Evolutionary conservation across 92 coral and sea anemone genomes (phyloP).

Genomic region (Zoanthus solanderi): DNA sequence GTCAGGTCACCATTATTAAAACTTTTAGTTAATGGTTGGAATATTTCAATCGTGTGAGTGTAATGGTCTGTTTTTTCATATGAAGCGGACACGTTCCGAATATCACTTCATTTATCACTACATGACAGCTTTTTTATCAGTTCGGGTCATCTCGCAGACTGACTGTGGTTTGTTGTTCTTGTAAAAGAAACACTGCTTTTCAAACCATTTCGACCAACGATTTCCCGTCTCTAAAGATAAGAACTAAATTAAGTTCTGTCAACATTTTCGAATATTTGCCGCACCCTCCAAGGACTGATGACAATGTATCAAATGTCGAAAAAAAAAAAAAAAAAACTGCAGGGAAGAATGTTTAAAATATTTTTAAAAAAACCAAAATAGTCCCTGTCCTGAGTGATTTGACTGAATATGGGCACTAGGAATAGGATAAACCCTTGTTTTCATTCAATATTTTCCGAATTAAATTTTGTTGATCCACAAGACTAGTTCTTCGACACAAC

Average conservation of each 20-base stretch:
- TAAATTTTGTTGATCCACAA: too few species aligned
- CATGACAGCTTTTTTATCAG: not conserved
- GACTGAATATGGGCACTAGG: too few species aligned
- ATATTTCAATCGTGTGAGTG: too few species aligned
- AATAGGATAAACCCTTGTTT: too few species aligned
- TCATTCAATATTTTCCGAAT: too few species aligned
- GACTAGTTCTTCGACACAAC: too few species aligned
- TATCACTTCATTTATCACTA: too few species aligned
- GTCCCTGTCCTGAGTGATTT: too few species aligned
- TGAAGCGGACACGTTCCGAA: too few species aligned
- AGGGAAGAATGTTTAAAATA: not conserved
- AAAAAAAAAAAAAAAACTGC: not conserved
- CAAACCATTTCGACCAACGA: slow-evolving; percentile 27
- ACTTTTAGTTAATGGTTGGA: too few species aligned
- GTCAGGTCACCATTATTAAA: too few species aligned
- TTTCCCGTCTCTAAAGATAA: slow-evolving; percentile 43
- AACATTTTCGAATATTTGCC: slow-evolving; percentile 33
- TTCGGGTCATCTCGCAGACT: slow-evolving; percentile 5
- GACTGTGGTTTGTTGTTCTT: slow-evolving; percentile 44
- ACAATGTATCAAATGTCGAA: not conserved
- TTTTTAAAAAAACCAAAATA: not conserved
- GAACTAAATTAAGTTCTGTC: slow-evolving; percentile 40
- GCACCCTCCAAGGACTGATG: not conserved
- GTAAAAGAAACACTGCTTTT: slow-evolving; percentile 12
- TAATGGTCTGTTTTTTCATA: too few species aligned